Percentiles rank a stretch among this genome's conserved stretches.
Conservation (phyloP, 1,140 invertebrate species). For the Scylla paramamosain region DNA sequence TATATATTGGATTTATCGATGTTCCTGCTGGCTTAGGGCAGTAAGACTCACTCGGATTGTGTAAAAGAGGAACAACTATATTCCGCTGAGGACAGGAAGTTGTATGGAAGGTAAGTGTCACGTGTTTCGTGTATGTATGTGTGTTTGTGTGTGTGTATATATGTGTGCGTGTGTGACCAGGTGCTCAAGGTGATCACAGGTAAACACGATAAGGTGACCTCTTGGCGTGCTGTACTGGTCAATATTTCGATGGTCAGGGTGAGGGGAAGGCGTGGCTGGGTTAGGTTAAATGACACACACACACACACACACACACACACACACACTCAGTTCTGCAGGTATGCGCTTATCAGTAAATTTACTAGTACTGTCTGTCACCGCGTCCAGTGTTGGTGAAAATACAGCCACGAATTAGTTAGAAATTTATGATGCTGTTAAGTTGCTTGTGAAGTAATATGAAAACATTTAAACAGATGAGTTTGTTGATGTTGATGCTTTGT, state of each 20-base stretch:
- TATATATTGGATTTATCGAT: conserved; percentile 3
- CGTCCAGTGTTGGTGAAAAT: no score
- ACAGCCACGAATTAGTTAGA: no score
- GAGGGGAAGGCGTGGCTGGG: not conserved
- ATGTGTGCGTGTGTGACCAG: not conserved
- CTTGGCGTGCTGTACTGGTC: not conserved
- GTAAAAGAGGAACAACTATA: not conserved
- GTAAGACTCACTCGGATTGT: not conserved
- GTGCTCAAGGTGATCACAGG: not conserved
- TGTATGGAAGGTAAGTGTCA: not conserved
- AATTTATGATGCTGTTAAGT: no score
- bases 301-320: not conserved
- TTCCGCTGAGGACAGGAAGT: not conserved
- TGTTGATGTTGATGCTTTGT: no score
- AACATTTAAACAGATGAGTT: no score
- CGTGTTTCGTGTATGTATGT: not conserved
- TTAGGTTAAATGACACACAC: not conserved
- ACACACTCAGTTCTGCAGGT: not conserved
- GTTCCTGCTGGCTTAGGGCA: not conserved
- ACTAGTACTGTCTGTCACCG: no score
- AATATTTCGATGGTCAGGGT: not conserved
- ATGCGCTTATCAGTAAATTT: no score
- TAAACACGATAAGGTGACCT: not conserved
- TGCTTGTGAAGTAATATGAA: no score
- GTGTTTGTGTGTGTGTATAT: not conserved